Evolutionary conservation across 2,888 invertebrate genomes (phyloP).

Genomic region (Girardia tigrina): DNA sequence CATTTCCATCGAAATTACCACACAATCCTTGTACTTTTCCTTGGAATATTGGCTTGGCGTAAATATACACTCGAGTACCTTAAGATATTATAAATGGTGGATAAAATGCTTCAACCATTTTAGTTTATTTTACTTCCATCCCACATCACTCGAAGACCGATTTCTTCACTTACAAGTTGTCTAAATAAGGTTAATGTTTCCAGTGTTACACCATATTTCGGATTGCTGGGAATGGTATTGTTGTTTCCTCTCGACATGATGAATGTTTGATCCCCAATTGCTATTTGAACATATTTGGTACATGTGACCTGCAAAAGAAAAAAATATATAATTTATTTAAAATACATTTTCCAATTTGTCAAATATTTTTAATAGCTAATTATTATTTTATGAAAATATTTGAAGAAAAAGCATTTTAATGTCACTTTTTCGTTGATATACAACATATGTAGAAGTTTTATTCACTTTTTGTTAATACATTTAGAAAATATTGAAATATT

Average conservation of each 20-base stretch:
- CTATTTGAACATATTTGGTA: constrained; percentile 60
- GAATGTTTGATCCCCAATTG: constrained; percentile 30
- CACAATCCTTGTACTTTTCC: constrained; percentile 68
- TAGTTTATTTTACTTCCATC: constrained; percentile 56
- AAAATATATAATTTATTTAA: constrained; percentile 53
- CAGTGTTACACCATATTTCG: neutral
- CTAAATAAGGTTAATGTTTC: constrained; percentile 33
- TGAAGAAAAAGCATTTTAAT: too few relatives aligned
- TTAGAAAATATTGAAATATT: too few relatives aligned
- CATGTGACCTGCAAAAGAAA: constrained; percentile 64
- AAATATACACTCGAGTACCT: constrained; percentile 64
- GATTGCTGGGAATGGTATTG: constrained; percentile 18
- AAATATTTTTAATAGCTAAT: too few relatives aligned
- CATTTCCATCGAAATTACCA: constrained; percentile 74
- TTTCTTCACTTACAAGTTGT: constrained; percentile 43
- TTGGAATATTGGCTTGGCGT: constrained; percentile 65
- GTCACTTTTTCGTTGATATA: too few relatives aligned
- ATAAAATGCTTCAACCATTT: neutral
- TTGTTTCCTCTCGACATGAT: constrained; percentile 29
- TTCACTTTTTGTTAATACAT: too few relatives aligned
- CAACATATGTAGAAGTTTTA: too few relatives aligned
- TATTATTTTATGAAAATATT: too few relatives aligned
- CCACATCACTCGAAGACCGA: constrained; percentile 70
- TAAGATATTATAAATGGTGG: too few relatives aligned
- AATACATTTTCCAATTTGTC: constrained; percentile 45